Conservation (phyloP, 2,797 vertebrate genomes). For the Gallinago nigripennis region DNA sequence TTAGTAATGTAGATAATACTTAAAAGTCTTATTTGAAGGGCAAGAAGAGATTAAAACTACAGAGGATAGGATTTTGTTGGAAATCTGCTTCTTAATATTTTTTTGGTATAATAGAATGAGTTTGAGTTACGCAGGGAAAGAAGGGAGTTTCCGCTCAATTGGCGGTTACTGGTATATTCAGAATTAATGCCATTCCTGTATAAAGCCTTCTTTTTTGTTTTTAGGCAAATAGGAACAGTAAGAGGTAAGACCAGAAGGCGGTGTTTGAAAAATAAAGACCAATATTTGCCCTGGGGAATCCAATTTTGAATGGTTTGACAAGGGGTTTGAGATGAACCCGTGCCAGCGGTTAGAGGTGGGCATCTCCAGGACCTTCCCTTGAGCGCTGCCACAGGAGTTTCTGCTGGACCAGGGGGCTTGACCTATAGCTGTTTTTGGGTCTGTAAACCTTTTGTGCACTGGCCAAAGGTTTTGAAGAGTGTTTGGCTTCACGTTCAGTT, state of each 20-base stretch:
- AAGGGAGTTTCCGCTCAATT: not conserved
- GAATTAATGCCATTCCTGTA: not conserved
- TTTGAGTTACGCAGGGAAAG: not conserved
- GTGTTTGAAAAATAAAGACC: not conserved
- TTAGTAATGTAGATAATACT: conserved; percentile 34
- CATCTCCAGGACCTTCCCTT: not conserved
- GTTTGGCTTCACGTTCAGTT: not conserved
- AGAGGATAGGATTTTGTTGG: conserved; percentile 30
- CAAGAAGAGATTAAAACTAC: conserved; percentile 54
- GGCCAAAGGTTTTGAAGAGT: not conserved
- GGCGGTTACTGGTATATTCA: not conserved
- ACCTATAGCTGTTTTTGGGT: not conserved
- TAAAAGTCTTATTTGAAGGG: conserved; percentile 41
- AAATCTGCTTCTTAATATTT: conserved; percentile 20
- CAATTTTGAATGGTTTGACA: not conserved
- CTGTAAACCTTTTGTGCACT: not conserved
- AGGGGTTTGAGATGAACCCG: not conserved
- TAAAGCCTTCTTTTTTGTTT: not conserved
- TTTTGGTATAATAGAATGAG: not conserved
- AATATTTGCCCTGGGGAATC: not conserved
- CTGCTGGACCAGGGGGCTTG: fast-evolving
- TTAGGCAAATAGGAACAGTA: not conserved
- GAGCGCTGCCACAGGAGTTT: not conserved
- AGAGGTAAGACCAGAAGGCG: not conserved
- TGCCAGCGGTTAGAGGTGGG: not conserved